Conservation (phyloP, 2,888 invertebrate species). For the Andrena marginata region DNA sequence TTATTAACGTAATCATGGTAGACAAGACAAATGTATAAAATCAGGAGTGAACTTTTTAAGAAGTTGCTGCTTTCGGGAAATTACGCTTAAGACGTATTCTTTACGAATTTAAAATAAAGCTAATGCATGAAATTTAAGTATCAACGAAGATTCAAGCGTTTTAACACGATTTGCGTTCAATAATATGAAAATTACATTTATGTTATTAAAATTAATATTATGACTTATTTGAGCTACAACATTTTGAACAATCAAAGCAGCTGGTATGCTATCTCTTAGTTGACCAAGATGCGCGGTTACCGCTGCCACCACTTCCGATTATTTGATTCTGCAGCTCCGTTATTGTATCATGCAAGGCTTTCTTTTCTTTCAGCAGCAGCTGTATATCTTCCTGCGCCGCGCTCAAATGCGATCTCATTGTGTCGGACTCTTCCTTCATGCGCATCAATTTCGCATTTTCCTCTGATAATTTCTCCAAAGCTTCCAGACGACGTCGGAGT, state of each 20-base stretch:
- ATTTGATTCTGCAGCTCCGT: conserved; percentile 88
- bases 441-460: conserved; percentile 87
- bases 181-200: conserved; percentile 32
- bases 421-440: conserved; percentile 87
- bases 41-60: conserved; percentile 12
- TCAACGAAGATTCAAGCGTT: background rate
- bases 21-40: conserved; percentile 39
- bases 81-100: background rate
- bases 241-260: conserved; percentile 90
- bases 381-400: conserved; percentile 92
- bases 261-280: conserved; percentile 89
- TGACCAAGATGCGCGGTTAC: conserved; percentile 85
- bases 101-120: conserved; percentile 26
- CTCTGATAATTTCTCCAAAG: conserved; percentile 87
- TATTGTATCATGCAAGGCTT: conserved; percentile 90
- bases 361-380: conserved; percentile 90
- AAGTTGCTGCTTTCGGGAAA: conserved; percentile 15
- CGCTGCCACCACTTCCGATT: conserved; percentile 82
- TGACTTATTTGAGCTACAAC: conserved; percentile 87
- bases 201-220: conserved; percentile 63
- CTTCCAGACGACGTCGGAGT: conserved; percentile 87
- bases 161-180: background rate
- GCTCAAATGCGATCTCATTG: conserved; percentile 87
- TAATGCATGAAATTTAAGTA: background rate
- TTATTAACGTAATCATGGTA: conserved; percentile 66